These are phyloP conservation scores for Apotomis turbidana DNA, from an alignment of 2,888 invertebrate species.

Conservation along the genomic window DNA sequence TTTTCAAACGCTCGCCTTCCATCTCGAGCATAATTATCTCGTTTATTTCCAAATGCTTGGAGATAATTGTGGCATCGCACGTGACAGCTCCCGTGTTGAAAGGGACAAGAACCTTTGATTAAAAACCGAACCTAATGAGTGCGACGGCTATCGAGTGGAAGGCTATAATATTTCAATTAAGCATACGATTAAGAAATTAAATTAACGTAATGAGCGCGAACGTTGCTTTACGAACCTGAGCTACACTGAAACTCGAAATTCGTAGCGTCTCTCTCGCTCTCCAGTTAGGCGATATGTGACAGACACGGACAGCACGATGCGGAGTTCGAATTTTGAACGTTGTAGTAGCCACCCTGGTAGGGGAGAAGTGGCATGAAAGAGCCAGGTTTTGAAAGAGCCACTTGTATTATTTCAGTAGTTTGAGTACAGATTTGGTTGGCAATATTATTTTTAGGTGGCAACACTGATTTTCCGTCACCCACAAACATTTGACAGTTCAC, in stretches of 20 bases:
- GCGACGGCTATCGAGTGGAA: conserved; percentile 49
- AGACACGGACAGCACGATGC: conserved; percentile 18
- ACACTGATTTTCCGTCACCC: too few relatives aligned
- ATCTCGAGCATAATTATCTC: conserved; percentile 28
- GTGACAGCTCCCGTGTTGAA: conserved; percentile 50
- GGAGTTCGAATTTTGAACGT: conserved; percentile 62
- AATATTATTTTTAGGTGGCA: too few relatives aligned
- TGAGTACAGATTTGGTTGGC: too few relatives aligned
- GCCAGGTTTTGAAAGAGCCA: too few relatives aligned
- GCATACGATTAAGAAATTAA: conserved; percentile 76
- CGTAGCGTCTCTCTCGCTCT: too few relatives aligned
- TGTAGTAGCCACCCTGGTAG: not conserved
- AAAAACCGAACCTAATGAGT: conserved; percentile 63
- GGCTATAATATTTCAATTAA: conserved; percentile 79
- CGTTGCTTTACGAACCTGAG: conserved; percentile 32
- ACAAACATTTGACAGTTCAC: too few relatives aligned
- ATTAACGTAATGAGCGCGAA: conserved; percentile 74
- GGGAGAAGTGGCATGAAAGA: too few relatives aligned
- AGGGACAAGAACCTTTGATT: conserved; percentile 46
- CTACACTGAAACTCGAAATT: too few relatives aligned
- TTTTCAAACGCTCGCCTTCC: conserved; percentile 24
- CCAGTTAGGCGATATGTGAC: too few relatives aligned
- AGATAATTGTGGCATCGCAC: conserved; percentile 19
- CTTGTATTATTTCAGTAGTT: too few relatives aligned
- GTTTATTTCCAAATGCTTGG: conserved; percentile 16